phyloP scores from a whole-genome alignment of 2,113 vertebrate genomes.

The Sus scrofa region DNA sequence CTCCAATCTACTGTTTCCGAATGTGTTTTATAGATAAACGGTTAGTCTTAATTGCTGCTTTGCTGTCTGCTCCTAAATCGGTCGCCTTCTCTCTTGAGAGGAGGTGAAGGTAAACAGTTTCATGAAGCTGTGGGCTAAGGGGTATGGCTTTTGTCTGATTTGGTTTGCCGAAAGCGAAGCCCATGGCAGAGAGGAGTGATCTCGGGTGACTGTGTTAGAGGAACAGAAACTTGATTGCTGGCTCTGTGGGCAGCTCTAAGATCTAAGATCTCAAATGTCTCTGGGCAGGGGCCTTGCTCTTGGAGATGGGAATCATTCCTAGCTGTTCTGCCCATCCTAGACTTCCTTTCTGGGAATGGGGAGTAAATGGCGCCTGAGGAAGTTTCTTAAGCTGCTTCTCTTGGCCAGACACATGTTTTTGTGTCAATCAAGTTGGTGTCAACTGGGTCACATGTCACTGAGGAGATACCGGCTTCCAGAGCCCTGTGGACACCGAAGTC shows the following conservation, averaged over 20 bases:
- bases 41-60: not conserved
- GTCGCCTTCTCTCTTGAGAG: not conserved
- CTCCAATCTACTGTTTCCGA: not conserved
- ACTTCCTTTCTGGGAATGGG: not conserved
- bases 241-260: not conserved
- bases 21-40: not conserved
- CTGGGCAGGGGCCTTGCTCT: not conserved
- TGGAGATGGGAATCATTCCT: not conserved
- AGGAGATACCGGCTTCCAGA: constrained; percentile 23
- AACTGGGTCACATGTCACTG: constrained; percentile 57
- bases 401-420: constrained; percentile 65
- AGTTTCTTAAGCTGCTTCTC: constrained; percentile 35
- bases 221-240: constrained; percentile 57
- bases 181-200: not conserved
- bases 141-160: not conserved
- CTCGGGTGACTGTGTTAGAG: constrained; percentile 3
- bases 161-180: not conserved
- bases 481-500: constrained; percentile 23
- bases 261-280: not conserved
- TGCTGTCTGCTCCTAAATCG: not conserved
- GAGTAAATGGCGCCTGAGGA: not conserved
- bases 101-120: not conserved
- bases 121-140: not conserved
- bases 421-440: constrained; percentile 54
- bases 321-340: not conserved